Base-by-base conservation (phyloP, 2,113 vertebrate species). In the Bolborhynchus lineola region DNA sequence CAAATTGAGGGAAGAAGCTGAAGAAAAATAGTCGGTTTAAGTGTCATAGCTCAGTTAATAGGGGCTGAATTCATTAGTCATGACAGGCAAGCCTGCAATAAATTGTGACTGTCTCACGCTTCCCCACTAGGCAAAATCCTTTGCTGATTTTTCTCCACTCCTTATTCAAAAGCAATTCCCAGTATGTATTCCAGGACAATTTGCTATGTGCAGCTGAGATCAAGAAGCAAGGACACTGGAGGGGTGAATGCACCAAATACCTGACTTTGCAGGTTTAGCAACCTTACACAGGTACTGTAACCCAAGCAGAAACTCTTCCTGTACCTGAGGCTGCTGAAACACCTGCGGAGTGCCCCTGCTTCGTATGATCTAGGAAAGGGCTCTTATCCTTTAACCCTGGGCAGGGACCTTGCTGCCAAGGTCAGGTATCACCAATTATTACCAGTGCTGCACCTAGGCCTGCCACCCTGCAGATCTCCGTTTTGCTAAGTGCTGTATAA, bases 251-350 rank as follows among this genome's bases (percentile, higher is more conserved):
- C 83, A 92, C 81, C 84, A 93, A 91, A 82, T 55, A 87, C 72
- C 88, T 93, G 96, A 96, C 86, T 91, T 91, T 89, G 95, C 88
- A 92, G 93, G 67, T 96, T 90, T 92, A 86, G 60, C 86, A 90
- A 0, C 77, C 90, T 92, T 28, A 75, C 25, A 4, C n/a, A 69
- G 74, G 93, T 91, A 35, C 86, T 74, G 82, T 20, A 79, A 91
- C 57, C 88, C 62, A 79, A 86, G 77, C 86, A 94, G 69, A 79
- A 91, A 76, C 74, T 67, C 65, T 41, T 84, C 69, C 80, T 8
- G 0, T 10, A 46, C 28, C 72, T 71, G 64, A 55, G 60, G 41
- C 72, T 86, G 60, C 41, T 0, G 1, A 62, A 88, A 86, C 62
- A 64, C 82, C 79, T 35, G 52, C 0, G 0, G 67, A 24, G 37